Conservation (phyloP, 2,797 vertebrate genomes). For the Myiothlypis coronata region DNA sequence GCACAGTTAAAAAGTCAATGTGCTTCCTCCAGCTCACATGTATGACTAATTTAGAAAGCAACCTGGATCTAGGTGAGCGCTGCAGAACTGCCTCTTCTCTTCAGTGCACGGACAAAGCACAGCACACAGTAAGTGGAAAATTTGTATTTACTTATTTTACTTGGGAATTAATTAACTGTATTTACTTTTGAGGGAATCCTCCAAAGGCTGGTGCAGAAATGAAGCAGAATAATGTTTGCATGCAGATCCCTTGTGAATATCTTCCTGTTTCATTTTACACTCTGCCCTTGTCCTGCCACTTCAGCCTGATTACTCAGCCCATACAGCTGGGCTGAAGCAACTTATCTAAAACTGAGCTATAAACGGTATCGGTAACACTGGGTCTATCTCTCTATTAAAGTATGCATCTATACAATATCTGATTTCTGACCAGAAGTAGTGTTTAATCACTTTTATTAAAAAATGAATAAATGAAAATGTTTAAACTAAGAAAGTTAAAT, state of each 20-base stretch:
- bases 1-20: constrained; percentile 64
- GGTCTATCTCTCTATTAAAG: constrained; percentile 6
- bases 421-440: constrained; percentile 7
- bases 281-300: constrained; percentile 38
- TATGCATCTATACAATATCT: not conserved
- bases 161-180: constrained; percentile 70
- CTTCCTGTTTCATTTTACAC: constrained; percentile 50
- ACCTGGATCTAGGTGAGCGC: constrained; percentile 71
- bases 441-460: not conserved
- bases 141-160: constrained; percentile 62
- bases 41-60: constrained; percentile 64
- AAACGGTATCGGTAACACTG: not conserved
- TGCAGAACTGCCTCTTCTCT: constrained; percentile 27
- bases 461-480: not conserved
- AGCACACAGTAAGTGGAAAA: constrained; percentile 73
- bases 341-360: constrained; percentile 38
- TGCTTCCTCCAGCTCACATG: constrained; percentile 31
- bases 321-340: constrained; percentile 24
- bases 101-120: constrained; percentile 61
- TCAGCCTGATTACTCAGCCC: not conserved
- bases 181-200: constrained; percentile 71
- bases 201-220: constrained; percentile 63
- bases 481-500: not conserved
- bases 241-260: constrained; percentile 51
- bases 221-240: constrained; percentile 57